A percentile compares a stretch with the other conserved stretches of the same genome.
Conservation (phyloP, 2,113 vertebrate species). For the Axis porcinus region DNA sequence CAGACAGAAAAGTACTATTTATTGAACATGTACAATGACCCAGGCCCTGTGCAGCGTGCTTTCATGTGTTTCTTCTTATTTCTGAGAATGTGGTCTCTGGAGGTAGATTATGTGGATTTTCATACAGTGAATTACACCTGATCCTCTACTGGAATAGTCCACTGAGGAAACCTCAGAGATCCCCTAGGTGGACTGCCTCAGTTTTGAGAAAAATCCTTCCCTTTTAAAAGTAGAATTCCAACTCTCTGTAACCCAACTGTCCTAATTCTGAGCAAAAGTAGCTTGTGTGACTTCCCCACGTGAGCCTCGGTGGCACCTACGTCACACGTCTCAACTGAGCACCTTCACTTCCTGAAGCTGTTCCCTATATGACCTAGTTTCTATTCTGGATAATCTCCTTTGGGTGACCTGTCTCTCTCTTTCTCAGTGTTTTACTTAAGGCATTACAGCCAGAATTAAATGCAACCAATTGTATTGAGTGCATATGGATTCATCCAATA, state of each 20-base stretch:
- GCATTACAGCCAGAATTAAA: neutral
- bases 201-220: neutral
- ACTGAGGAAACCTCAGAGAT: neutral
- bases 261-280: neutral
- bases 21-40: neutral
- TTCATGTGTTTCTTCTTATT: neutral
- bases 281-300: neutral
- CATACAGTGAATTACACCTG: neutral
- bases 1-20: neutral
- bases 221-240: neutral
- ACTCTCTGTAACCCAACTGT: neutral
- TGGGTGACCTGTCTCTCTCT: neutral
- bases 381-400: slow-evolving; percentile 13
- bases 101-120: neutral
- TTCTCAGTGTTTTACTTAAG: neutral
- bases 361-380: neutral
- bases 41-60: neutral
- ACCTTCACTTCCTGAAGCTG: neutral
- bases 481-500: neutral
- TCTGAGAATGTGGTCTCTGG: neutral
- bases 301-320: fast-evolving
- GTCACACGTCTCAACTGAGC: neutral
- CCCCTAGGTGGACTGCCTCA: neutral
- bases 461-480: neutral
- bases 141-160: neutral